Percentiles rank a stretch among this genome's conserved stretches.
Evolutionary conservation across 2,888 invertebrate species (phyloP).

Genomic region (Philhelius pedissequus): DNA sequence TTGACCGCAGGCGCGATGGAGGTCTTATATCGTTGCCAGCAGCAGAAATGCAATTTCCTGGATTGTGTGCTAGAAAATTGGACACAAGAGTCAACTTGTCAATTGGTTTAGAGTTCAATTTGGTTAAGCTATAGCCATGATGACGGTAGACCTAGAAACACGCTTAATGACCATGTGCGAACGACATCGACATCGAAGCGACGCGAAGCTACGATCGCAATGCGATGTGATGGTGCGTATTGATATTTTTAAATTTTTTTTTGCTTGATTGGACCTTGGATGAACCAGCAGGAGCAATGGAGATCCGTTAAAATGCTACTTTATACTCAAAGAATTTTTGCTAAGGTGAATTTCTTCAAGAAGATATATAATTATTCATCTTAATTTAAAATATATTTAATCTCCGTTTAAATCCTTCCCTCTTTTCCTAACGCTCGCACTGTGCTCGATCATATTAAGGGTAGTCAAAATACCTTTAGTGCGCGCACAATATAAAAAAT

Average conservation of each 20-base stretch:
- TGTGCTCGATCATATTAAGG: too few relatives aligned
- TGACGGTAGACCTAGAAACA: constrained; percentile 9
- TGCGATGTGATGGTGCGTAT: constrained; percentile 16
- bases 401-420: too few relatives aligned
- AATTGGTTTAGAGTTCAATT: constrained; percentile 58
- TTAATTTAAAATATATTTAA: too few relatives aligned
- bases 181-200: neutral
- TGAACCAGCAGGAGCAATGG: neutral
- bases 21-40: neutral
- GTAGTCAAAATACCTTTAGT: too few relatives aligned
- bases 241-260: neutral
- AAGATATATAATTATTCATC: neutral
- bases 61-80: constrained; percentile 25
- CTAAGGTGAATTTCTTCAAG: neutral
- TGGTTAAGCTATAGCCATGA: neutral
- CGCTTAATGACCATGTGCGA: constrained; percentile 32
- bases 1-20: constrained; percentile 27
- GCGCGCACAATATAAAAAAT: too few relatives aligned
- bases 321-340: neutral
- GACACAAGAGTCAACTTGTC: constrained; percentile 63
- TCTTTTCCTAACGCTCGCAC: too few relatives aligned
- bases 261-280: constrained; percentile 3
- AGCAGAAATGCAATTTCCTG: constrained; percentile 30
- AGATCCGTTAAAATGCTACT: constrained; percentile 46
- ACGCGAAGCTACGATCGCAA: too few relatives aligned